Base-by-base conservation (phyloP, 2,888 invertebrate genomes). In the Polymixis flavicincta region DNA sequence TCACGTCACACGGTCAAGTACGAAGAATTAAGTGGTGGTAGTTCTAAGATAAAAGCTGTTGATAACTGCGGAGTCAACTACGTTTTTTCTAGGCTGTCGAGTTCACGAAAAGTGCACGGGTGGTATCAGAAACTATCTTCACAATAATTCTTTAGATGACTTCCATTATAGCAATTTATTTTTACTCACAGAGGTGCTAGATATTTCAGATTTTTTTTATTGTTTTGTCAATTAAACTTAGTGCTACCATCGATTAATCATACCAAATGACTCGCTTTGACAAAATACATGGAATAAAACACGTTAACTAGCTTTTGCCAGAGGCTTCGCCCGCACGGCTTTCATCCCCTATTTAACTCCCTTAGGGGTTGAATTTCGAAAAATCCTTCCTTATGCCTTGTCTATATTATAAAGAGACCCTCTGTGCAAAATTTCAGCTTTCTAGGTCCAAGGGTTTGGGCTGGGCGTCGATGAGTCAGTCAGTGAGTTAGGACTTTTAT, bases 51-150 rank as follows among this genome's bases (percentile, higher is more conserved):
- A 60, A 74, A 63, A 17, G 82, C 61, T 17, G 61, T 80, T 70
- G 75, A 81, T 45, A 74, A 74, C 13, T 85, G 82, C 37, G 82
- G 81, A 81, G 63, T 81, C 63, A 81, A 61, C 75, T 66, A 81
- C 75, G 50, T 69, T 52, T 70, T 63, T 63, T 81, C 82, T 81
- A 81, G 69, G n/a, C 69, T 84, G 50, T 66, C 75, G 14, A n/a
- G 32, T 57, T 73, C 85, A 25, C 81, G 66, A 59, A 84, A 66
- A 81, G 28, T 64, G 52, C 61, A 70, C 54, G 69, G 81, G 82
- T 74, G 81, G 85, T 81, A 84, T 84, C 81, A 69, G 37, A 80
- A 84, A 61, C 50, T 81, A 70, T 66, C 69, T 63, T 74, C 54
- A n/a, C 19, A 57, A 80, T 80, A 48, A 65, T 52, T 57, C 13